Evolutionary conservation across 2,113 vertebrate genomes (phyloP).

Genomic region (Pitta sordida): DNA sequence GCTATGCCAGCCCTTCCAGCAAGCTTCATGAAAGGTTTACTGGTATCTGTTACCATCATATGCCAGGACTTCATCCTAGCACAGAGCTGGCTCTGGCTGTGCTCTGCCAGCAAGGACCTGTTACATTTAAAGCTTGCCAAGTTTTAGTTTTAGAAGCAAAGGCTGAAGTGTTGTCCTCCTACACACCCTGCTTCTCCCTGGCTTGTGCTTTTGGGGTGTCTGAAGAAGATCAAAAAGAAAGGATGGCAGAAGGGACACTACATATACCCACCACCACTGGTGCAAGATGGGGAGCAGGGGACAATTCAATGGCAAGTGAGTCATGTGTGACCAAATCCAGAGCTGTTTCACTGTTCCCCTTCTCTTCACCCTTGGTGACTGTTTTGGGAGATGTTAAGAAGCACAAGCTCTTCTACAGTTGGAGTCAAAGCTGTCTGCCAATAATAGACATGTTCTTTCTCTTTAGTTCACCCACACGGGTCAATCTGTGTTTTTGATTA

Average conservation of each 20-base stretch:
- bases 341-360: background rate
- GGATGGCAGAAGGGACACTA: rapidly evolving
- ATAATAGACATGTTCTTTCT: background rate
- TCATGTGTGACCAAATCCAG: background rate
- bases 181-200: background rate
- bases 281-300: rapidly evolving
- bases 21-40: background rate
- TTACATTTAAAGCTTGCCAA: background rate
- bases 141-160: background rate
- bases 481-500: background rate
- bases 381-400: background rate
- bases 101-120: background rate
- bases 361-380: background rate
- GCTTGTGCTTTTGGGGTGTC: background rate
- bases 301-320: background rate
- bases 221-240: background rate
- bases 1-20: background rate
- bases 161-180: background rate
- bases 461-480: background rate
- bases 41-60: background rate
- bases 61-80: background rate
- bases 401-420: background rate
- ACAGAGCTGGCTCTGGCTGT: background rate
- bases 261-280: rapidly evolving
- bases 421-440: background rate